These are phyloP conservation scores for Phyto melanocephala DNA, from an alignment of 2,888 invertebrate species.

Conservation along the genomic window DNA sequence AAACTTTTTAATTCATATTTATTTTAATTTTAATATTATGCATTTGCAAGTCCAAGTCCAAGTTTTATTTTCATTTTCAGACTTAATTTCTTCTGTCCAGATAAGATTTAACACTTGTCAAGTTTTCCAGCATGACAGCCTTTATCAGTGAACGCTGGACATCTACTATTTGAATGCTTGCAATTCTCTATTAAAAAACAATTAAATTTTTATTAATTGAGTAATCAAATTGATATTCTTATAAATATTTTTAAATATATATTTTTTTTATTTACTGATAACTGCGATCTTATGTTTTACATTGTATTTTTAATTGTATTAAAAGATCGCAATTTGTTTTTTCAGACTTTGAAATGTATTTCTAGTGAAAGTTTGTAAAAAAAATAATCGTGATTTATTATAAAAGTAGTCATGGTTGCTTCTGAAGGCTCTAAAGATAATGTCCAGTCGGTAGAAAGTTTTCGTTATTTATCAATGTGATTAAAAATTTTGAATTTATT, in stretches of 20 bases:
- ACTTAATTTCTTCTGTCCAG: not conserved
- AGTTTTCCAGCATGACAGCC: not conserved
- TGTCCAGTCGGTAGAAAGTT: too few species aligned
- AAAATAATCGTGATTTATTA: not conserved
- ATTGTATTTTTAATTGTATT: not conserved
- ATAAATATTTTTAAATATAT: not conserved
- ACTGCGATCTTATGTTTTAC: not conserved
- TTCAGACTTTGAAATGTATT: not conserved
- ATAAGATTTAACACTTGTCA: conserved; percentile 6
- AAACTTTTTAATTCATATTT: not conserved
- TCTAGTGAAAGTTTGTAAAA: not conserved
- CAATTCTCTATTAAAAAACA: conserved; percentile 71
- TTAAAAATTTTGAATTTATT: too few species aligned
- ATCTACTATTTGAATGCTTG: conserved; percentile 15
- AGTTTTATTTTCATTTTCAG: conserved; percentile 15
- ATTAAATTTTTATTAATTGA: conserved; percentile 75
- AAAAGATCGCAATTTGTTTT: not conserved
- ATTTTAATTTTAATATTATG: not conserved
- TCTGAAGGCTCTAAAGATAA: too few species aligned
- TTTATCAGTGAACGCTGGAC: not conserved
- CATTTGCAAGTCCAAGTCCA: not conserved
- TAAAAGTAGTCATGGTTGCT: not conserved
- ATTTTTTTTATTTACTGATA: not conserved
- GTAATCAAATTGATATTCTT: conserved; percentile 45
- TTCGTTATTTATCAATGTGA: too few species aligned